Evolutionary conservation across 2,113 vertebrate genomes (phyloP).

Genomic region (Nyctibius bracteatus): DNA sequence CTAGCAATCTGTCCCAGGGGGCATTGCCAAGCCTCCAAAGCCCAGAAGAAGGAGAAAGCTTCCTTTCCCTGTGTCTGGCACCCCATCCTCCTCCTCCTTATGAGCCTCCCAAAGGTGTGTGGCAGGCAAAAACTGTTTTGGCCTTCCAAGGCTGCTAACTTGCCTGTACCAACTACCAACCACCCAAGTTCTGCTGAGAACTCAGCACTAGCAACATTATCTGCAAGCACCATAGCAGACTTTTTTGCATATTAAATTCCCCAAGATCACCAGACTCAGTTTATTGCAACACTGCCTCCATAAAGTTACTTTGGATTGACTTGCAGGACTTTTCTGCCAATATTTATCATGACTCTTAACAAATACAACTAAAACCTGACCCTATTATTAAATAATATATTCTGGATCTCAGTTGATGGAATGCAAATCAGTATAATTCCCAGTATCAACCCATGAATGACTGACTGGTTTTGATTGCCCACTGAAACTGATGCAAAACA

Average conservation of each 20-base stretch:
- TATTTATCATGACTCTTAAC: neutral
- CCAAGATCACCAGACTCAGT: neutral
- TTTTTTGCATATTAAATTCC: neutral
- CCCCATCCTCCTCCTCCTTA: neutral
- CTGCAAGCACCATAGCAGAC: neutral
- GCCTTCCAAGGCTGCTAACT: neutral
- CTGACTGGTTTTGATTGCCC: neutral
- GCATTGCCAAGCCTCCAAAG: neutral
- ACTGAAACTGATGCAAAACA: neutral
- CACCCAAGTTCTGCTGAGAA: neutral
- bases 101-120: neutral
- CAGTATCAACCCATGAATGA: accelerated
- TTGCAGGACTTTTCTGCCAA: neutral
- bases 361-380: neutral
- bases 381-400: neutral
- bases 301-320: neutral
- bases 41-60: neutral
- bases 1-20: neutral
- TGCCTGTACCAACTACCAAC: neutral
- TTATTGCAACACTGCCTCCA: neutral
- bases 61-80: neutral
- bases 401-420: neutral
- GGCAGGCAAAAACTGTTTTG: neutral
- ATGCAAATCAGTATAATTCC: neutral
- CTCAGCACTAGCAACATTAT: neutral